Conservation (phyloP, 2,797 vertebrate species). For the Chiloscyllium punctatum region DNA sequence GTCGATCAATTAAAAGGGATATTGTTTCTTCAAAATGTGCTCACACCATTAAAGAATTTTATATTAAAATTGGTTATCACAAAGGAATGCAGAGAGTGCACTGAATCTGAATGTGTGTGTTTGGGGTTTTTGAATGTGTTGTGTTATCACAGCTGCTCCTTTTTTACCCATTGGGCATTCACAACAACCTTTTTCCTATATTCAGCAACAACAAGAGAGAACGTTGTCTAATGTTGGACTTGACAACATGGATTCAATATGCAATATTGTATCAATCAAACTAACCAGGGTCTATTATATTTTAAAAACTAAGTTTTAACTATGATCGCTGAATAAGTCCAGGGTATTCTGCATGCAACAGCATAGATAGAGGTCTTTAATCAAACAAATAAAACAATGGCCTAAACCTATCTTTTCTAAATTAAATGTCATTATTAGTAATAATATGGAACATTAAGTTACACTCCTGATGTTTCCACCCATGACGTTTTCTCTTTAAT, state of each 20-base stretch:
- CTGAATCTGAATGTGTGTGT: neutral
- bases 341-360: neutral
- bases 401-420: neutral
- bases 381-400: neutral
- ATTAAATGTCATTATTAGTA: neutral
- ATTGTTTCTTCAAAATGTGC: neutral
- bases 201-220: neutral
- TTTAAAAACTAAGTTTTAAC: neutral
- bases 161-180: neutral
- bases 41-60: neutral
- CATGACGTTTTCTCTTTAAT: neutral
- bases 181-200: neutral
- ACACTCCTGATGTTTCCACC: neutral
- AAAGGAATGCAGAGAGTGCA: neutral
- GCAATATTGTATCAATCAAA: neutral
- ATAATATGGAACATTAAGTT: neutral
- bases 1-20: neutral
- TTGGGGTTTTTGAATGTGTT: neutral
- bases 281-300: neutral
- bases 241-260: neutral
- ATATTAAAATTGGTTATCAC: neutral
- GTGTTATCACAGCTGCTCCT: neutral
- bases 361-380: neutral
- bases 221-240: neutral
- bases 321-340: neutral